These are phyloP conservation scores for Charina bottae DNA, from an alignment of 2,113 vertebrate genomes.

Conservation along the genomic window DNA sequence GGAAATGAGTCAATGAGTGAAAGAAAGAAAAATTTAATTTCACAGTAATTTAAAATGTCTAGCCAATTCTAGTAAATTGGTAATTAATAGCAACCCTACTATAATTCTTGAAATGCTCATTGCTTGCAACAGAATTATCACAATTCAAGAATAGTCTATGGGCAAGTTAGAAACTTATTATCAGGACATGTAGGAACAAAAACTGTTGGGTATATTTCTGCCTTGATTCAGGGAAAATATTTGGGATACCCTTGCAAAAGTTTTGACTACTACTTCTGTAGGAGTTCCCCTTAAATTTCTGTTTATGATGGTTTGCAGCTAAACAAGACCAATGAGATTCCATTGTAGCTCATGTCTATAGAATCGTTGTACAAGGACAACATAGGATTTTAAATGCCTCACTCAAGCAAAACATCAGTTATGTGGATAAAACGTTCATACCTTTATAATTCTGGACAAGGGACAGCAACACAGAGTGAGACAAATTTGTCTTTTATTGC, in stretches of 20 bases:
- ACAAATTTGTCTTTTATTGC: slow-evolving; percentile 50
- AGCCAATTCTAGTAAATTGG: neutral
- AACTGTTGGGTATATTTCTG: slow-evolving; percentile 1
- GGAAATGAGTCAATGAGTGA: neutral
- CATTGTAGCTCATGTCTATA: neutral
- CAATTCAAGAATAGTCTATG: neutral
- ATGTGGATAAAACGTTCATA: slow-evolving; percentile 45
- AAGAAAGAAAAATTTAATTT: neutral
- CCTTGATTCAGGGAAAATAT: neutral
- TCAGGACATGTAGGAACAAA: neutral
- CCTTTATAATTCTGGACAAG: slow-evolving; percentile 48
- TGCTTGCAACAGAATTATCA: neutral
- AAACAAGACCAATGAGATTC: neutral
- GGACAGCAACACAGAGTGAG: slow-evolving; percentile 11
- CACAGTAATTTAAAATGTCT: neutral
- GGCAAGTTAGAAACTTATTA: neutral
- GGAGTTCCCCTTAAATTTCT: neutral
- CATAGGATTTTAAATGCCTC: slow-evolving; percentile 25
- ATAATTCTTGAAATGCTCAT: neutral
- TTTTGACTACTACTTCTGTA: neutral
- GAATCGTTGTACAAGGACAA: slow-evolving; percentile 10
- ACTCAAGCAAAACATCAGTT: slow-evolving; percentile 22
- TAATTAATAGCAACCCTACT: neutral
- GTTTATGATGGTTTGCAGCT: neutral
- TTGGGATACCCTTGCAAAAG: slow-evolving; percentile 1